Base-by-base conservation (phyloP, 1,140 invertebrate species). In the Yoshiicerus persimilis region DNA sequence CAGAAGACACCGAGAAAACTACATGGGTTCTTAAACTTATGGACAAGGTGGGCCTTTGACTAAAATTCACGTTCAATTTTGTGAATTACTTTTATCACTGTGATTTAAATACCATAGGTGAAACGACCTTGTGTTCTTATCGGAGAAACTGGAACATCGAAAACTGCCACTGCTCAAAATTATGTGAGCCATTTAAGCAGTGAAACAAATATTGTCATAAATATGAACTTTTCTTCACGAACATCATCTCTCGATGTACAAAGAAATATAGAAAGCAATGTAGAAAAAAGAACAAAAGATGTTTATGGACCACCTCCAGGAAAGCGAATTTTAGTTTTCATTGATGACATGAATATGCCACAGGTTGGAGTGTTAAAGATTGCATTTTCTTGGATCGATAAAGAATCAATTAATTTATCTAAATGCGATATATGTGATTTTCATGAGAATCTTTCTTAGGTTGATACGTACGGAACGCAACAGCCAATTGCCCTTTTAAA, bases 281-380 rank as follows among this genome's bases (percentile, higher is more conserved):
- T 98, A 4, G 96, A 98, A 91, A 98, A 98, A 92, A 93, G 97
- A 89, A 97, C 97, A 4, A 97, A 97, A 92, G 96, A 97, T 92
- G 95, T 95, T 25, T 98, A 96, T 91, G 97, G 97, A 0, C 97
- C 97, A 86, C 95, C 96, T 5, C 94, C 96, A 62, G 97, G 97
- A 25, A 98, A 97, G 93, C 95, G 96, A 91, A 93, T 98, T 90
- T 93, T 97, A 66, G 94, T 97, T 89, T 98, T 98, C 92, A 96
- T 98, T 89, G 97, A 98, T 92, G 97, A 98, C 91, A 96, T 98
- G 95, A 98, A 98, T 92, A 98, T 98, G 97, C 97, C 97, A 47
- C 95, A 96, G 92, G 96, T 97, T 34, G 10, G 25, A 23, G 9
- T 13, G 5, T 36, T 89, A 91, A 91, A 89, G 9, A 56, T 27